Evolutionary conservation across 1,140 invertebrate genomes (phyloP).

Genomic region (Drosophila bocqueti): DNA sequence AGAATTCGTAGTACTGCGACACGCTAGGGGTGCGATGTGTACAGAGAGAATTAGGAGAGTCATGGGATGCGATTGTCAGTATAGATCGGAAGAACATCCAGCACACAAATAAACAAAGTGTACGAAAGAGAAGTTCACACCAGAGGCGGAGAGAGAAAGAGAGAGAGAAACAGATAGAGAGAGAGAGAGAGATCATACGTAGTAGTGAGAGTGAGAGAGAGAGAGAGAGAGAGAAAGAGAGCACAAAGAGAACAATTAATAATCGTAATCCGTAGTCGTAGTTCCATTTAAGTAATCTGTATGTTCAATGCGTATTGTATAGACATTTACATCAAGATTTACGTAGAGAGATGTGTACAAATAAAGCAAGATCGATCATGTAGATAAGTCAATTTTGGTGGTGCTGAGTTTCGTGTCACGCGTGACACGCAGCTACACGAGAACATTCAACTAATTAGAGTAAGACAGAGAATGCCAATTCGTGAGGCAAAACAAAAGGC

Average conservation of each 20-base stretch:
- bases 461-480: conserved; percentile 47
- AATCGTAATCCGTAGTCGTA: conserved; percentile 38
- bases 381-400: conserved; percentile 34
- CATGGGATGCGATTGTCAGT: conserved; percentile 52
- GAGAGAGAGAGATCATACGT: conserved; percentile 8
- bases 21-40: conserved; percentile 84
- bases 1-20: conserved; percentile 92
- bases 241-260: conserved; percentile 51
- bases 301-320: conserved; percentile 53
- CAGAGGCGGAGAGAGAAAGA: conserved; percentile 28
- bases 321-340: conserved; percentile 60
- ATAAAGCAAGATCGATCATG: conserved; percentile 35
- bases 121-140: conserved; percentile 43
- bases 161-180: conserved; percentile 14
- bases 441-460: conserved; percentile 55
- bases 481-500: conserved; percentile 41
- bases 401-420: conserved; percentile 22
- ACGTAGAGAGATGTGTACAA: conserved; percentile 42
- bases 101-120: conserved; percentile 60
- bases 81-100: conserved; percentile 52
- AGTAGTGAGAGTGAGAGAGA: conserved; percentile 16
- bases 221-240: conserved; percentile 37
- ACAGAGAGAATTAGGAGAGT: conserved; percentile 45
- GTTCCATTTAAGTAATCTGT: conserved; percentile 38
- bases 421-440: conserved; percentile 37